Percentiles rank a stretch among this genome's conserved stretches.
Evolutionary conservation across 2,888 invertebrate genomes (phyloP).

Genomic region (Acrobasis consociella): DNA sequence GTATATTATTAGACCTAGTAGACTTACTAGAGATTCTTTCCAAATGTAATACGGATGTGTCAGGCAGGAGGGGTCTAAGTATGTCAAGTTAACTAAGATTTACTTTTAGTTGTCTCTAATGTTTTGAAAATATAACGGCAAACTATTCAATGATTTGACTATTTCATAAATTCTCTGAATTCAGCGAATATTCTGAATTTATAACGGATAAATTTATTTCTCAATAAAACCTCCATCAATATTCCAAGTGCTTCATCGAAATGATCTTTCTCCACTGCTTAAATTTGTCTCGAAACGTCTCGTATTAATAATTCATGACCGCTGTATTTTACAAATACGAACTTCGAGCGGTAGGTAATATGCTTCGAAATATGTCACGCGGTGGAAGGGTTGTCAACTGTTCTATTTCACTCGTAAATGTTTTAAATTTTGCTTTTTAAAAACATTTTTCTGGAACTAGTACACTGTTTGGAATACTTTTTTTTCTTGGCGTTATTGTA

Average conservation of each 20-base stretch:
- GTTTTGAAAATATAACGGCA: not conserved
- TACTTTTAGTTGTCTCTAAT: not conserved
- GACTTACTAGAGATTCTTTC: too few species aligned
- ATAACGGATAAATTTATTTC: not conserved
- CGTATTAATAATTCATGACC: slow-evolving; percentile 22
- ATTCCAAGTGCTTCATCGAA: slow-evolving; percentile 24
- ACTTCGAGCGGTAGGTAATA: slow-evolving; percentile 16
- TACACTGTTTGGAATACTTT: too few species aligned
- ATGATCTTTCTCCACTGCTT: slow-evolving; percentile 7
- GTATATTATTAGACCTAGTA: too few species aligned
- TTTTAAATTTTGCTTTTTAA: too few species aligned
- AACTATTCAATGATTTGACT: not conserved
- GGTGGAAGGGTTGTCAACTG: not conserved
- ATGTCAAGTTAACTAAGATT: not conserved
- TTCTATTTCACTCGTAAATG: too few species aligned
- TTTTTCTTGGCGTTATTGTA: too few species aligned
- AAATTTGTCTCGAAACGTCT: slow-evolving; percentile 14
- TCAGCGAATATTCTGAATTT: not conserved
- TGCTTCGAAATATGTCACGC: slow-evolving; percentile 14
- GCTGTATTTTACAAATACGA: slow-evolving; percentile 21
- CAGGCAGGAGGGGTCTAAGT: too few species aligned
- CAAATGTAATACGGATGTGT: too few species aligned
- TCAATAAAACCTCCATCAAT: slow-evolving; percentile 25
- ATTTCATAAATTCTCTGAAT: too few species aligned
- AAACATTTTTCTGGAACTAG: too few species aligned